These are phyloP conservation scores for Sinella curviseta DNA, from an alignment of 1,140 invertebrate genomes.

Conservation along the genomic window DNA sequence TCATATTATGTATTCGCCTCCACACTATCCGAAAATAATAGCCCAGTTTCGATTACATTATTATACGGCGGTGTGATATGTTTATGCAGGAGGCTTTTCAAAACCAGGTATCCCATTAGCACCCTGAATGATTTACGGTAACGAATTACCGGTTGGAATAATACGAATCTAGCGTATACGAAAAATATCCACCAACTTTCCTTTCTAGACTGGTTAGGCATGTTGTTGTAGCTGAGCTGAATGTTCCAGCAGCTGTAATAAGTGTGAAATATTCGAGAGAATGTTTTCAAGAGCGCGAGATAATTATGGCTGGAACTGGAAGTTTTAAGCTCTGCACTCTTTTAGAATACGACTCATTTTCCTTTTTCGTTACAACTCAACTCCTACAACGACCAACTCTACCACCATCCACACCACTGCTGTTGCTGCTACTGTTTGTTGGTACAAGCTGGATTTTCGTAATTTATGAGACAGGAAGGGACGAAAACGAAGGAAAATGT, in stretches of 20 bases:
- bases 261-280: not conserved
- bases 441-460: not conserved
- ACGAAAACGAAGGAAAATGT: not conserved
- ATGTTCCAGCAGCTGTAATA: no score
- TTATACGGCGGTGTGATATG: not conserved
- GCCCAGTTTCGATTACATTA: not conserved
- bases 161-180: not conserved
- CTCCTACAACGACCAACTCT: not conserved
- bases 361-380: not conserved
- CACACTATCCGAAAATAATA: not conserved
- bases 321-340: not conserved
- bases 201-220: no score
- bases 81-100: not conserved
- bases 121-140: not conserved
- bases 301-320: slow-evolving; percentile 1
- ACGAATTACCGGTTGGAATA: not conserved
- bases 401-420: not conserved
- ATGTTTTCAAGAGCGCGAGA: slow-evolving; percentile 19
- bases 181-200: no score
- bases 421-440: not conserved
- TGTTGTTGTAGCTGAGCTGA: no score
- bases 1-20: not conserved
- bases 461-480: slow-evolving; percentile 20
- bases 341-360: not conserved
- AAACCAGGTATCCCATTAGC: slow-evolving; percentile 22